phyloP scores from a whole-genome alignment of 2,113 vertebrate genomes.

The Halichoerus grypus region DNA sequence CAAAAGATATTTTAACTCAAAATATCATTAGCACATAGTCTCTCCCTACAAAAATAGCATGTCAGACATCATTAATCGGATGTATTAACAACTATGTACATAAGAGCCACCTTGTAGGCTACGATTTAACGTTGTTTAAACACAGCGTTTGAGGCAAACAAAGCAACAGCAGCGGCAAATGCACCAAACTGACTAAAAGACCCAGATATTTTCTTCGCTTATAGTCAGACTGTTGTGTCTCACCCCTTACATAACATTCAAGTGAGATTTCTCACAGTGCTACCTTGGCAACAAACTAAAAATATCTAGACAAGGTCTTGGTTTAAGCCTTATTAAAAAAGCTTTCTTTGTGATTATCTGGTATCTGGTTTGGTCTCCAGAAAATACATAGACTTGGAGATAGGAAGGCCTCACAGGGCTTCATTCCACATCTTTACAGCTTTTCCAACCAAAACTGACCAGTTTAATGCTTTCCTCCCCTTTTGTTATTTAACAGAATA shows the following conservation, averaged over 20 bases:
- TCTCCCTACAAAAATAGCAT: constrained; percentile 97
- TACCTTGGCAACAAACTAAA: constrained; percentile 93
- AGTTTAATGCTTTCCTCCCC: constrained; percentile 57
- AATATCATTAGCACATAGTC: constrained; percentile 91
- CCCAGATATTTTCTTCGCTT: constrained; percentile 81
- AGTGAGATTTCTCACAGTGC: constrained; percentile 91
- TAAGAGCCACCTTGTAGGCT: constrained; percentile 90
- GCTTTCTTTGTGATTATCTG: constrained; percentile 89
- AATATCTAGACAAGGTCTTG: constrained; percentile 91
- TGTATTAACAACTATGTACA: constrained; percentile 98
- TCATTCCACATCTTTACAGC: constrained; percentile 62
- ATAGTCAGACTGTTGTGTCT: constrained; percentile 88
- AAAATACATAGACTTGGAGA: constrained; percentile 84
- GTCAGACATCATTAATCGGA: constrained; percentile 93
- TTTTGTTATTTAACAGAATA: constrained; percentile 40
- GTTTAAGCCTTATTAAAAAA: constrained; percentile 89
- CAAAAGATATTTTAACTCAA: constrained; percentile 91
- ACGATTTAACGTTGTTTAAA: constrained; percentile 92
- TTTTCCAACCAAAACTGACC: constrained; percentile 58
- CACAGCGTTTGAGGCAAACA: constrained; percentile 94
- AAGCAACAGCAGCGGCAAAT: constrained; percentile 92
- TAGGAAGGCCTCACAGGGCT: constrained; percentile 71
- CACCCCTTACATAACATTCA: constrained; percentile 92
- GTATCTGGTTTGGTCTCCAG: constrained; percentile 86
- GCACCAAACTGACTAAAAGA: constrained; percentile 90